Base-by-base conservation (phyloP, 1,140 invertebrate species). In the Drosophila ercepeae region DNA sequence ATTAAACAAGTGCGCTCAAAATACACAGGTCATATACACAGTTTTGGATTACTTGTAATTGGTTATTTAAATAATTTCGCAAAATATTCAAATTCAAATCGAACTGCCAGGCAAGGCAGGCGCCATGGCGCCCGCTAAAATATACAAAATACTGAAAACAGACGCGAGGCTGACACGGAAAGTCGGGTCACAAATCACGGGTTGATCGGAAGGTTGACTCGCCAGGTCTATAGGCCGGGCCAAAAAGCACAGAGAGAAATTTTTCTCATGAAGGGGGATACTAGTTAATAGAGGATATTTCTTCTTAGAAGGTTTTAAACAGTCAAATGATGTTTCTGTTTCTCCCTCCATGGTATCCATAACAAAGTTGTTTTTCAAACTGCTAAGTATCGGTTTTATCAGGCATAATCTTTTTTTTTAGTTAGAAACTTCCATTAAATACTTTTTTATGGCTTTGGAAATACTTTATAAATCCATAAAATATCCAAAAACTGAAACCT, bases 21-120 rank as follows among this genome's bases (percentile, higher is more conserved):
- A 63, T 63, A 34, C 18, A 32, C 39, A 46, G 36, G 25, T 13
- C 13, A 49, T n/a, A n/a, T n/a, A n/a, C n/a, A n/a, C n/a, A 27
- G 19, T 45, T 45, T 53, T 55, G 41, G 49, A 41, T 68, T 68
- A 67, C 8, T 51, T 67, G 63, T 65, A 67, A 68, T 53, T 53
- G 27, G 42, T 44, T 68, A 68, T 68, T 68, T 68, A 68, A 68
- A 68, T 67, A 67, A 53, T 68, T 68, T 53, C 16, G 46, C 34
- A 54, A 49, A 63, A 79, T 75, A 83, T 83, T 86, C 81, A 79
- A 63, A 86, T 54, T 58, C n/a, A n/a, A n/a, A n/a, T n/a, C n/a
- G n/a, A n/a, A n/a, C n/a, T n/a, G n/a, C n/a, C n/a, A n/a, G 48
- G 71, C 79, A 84, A 84, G 81, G 79, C 64, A 84, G 75, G 59